Evolutionary conservation across 2,797 vertebrate species (phyloP), one percentile per base, ranked within the genome.

Genomic region (Cuniculus paca): DNA sequence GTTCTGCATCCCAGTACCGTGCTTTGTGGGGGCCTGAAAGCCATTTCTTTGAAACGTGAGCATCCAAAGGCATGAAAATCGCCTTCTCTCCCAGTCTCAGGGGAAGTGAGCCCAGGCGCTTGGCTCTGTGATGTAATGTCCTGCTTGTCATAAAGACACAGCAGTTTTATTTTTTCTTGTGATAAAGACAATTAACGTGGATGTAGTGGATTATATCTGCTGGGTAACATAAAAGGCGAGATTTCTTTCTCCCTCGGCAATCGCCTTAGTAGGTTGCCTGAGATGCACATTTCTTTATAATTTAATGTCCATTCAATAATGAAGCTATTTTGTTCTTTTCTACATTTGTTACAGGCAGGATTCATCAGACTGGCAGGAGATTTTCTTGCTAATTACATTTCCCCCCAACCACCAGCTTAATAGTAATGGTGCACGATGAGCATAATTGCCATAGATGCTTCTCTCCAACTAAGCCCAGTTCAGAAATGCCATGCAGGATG

Each of bases 371-470:
- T 92, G 48, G 48, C 22, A 93, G 86, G 26, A 83, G 16, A 88
- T 81, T 94, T 91, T 52, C 50, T 48, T 68, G 93, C 52, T 93
- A 89, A 93, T 78, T 94, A 70, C 70, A 94, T 72, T 90, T 88
- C 42, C 26, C 75, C 17, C 52, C 52, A 3, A 12, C 42, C 13
- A n/a, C 12, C 48, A 90, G 61, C 13, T 90, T 95, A 88, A 12
- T 60, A 65, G 34, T 77, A 93, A 56, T 34, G 50, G 52, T 1
- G 26, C 74, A 36, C 16, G 72, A 36, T 79, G 39, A 52, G 8
- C 74, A 82, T 75, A 84, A 94, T 96, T 88, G 6, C 12, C 63
- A 84, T 2, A 54, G 61, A 95, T 87, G 19, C 63, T 17, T 88
- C 61, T 94, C 31, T 94, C 52, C 75, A 28, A 75, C 56, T 81